Evolutionary conservation across 2,113 vertebrate species (phyloP).

Genomic region (Vimba vimba): DNA sequence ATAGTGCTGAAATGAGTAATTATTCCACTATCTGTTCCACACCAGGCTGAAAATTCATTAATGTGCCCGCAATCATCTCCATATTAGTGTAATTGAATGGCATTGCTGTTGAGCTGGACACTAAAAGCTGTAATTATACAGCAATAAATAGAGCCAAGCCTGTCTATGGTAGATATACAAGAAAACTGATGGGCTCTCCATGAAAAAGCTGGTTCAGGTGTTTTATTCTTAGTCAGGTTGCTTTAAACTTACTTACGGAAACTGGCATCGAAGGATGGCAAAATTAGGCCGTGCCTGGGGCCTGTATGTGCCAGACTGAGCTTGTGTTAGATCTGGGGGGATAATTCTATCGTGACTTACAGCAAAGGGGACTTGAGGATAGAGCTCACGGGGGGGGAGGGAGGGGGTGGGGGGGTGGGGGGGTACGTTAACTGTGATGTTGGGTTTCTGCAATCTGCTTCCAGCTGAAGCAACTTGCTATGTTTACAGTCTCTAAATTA

Average conservation of each 20-base stretch:
- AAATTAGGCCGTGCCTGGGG: neutral
- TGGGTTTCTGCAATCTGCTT: slow-evolving; percentile 37
- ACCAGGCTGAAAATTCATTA: slow-evolving; percentile 63
- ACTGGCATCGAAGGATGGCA: neutral
- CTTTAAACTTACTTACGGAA: neutral
- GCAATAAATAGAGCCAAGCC: slow-evolving; percentile 12
- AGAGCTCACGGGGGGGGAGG: neutral
- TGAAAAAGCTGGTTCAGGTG: neutral
- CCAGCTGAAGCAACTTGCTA: slow-evolving; percentile 38
- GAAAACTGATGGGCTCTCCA: neutral
- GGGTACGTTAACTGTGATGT: slow-evolving; percentile 15
- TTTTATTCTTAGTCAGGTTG: slow-evolving; percentile 10
- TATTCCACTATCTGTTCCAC: slow-evolving; percentile 55
- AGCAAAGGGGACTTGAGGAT: slow-evolving; percentile 4
- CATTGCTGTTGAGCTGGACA: slow-evolving; percentile 57
- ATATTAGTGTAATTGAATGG: slow-evolving; percentile 61
- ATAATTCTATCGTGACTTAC: slow-evolving; percentile 43
- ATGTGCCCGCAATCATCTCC: slow-evolving; percentile 62
- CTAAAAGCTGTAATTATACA: slow-evolving; percentile 51
- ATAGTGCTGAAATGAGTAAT: slow-evolving; percentile 39
- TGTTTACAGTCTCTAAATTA: slow-evolving; percentile 57
- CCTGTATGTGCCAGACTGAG: neutral
- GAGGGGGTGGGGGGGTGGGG: too few species aligned
- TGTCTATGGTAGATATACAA: neutral
- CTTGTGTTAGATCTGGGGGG: slow-evolving; percentile 28